Evolutionary conservation across 2,888 invertebrate genomes (phyloP).

Genomic region (Panorpa germanica): DNA sequence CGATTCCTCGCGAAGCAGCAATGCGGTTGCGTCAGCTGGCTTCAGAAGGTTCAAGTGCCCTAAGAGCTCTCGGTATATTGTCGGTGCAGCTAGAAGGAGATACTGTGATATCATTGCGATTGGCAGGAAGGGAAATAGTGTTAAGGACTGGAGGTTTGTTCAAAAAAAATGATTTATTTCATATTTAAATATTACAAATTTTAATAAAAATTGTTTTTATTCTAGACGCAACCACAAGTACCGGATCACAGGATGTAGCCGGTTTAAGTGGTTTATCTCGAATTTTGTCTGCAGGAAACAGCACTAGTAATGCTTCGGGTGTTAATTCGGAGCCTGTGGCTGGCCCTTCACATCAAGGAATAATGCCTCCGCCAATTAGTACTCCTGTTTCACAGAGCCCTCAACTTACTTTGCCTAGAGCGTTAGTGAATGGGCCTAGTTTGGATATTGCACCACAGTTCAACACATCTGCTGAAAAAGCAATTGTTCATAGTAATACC

Average conservation of each 20-base stretch:
- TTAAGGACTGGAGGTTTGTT: constrained; percentile 28
- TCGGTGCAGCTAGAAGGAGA: constrained; percentile 89
- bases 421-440: too few relatives aligned
- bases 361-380: too few relatives aligned
- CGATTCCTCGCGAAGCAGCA: constrained; percentile 92
- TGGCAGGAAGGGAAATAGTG: constrained; percentile 55
- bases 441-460: constrained; percentile 12
- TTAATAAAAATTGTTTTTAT: too few relatives aligned
- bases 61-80: constrained; percentile 82
- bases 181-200: constrained; percentile 1
- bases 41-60: constrained; percentile 71
- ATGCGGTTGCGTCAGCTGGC: constrained; percentile 79
- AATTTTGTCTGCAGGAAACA: too few relatives aligned
- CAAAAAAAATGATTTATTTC: constrained; percentile 8
- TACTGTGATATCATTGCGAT: constrained; percentile 51
- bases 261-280: too few relatives aligned
- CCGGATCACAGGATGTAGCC: too few relatives aligned
- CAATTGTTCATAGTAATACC: constrained; percentile 7
- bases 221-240: too few relatives aligned
- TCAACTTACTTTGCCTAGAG: too few relatives aligned
- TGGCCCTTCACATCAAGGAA: too few relatives aligned
- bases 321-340: too few relatives aligned
- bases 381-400: too few relatives aligned
- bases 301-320: too few relatives aligned
- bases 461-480: constrained; percentile 8